phyloP scores from a whole-genome alignment of 1,140 invertebrate genomes.

The Diploscapter pachys region DNA sequence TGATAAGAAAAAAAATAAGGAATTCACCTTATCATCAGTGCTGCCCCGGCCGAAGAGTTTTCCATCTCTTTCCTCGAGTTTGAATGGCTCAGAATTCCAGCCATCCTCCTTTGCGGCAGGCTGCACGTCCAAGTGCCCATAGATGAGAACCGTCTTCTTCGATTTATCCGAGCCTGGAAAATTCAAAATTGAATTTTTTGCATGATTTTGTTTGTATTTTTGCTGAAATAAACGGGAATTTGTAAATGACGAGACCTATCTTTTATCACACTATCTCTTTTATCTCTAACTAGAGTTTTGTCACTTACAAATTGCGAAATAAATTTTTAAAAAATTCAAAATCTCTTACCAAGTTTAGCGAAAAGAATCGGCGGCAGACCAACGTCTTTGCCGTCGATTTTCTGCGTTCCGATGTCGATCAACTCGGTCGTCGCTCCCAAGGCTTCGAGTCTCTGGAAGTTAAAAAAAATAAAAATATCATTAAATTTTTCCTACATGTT shows the following conservation, averaged over 20 bases:
- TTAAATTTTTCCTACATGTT: too few species aligned
- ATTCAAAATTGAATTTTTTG: slow-evolving; percentile 60
- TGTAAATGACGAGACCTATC: too few species aligned
- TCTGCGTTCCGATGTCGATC: slow-evolving; percentile 69
- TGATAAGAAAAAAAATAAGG: too few species aligned
- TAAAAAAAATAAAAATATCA: not conserved
- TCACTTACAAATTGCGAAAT: too few species aligned
- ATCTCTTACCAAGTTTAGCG: slow-evolving; percentile 61
- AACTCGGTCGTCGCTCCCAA: slow-evolving; percentile 31
- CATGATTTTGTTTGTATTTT: too few species aligned
- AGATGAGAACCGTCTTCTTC: slow-evolving; percentile 81
- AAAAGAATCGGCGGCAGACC: slow-evolving; percentile 82
- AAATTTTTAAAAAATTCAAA: too few species aligned
- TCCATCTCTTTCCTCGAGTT: slow-evolving; percentile 78
- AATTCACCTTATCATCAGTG: slow-evolving; percentile 79
- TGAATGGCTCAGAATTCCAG: slow-evolving; percentile 92
- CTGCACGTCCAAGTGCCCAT: slow-evolving; percentile 97
- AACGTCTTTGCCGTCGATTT: slow-evolving; percentile 71
- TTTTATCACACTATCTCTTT: too few species aligned
- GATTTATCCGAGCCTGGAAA: slow-evolving; percentile 72
- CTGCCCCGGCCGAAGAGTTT: slow-evolving; percentile 88
- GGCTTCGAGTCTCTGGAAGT: slow-evolving; percentile 21
- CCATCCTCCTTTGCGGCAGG: slow-evolving; percentile 80
- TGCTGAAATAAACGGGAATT: too few species aligned
- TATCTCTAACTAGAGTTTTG: too few species aligned